phyloP scores from a whole-genome alignment of 2,888 invertebrate genomes.

The Ephialtes manifestator region DNA sequence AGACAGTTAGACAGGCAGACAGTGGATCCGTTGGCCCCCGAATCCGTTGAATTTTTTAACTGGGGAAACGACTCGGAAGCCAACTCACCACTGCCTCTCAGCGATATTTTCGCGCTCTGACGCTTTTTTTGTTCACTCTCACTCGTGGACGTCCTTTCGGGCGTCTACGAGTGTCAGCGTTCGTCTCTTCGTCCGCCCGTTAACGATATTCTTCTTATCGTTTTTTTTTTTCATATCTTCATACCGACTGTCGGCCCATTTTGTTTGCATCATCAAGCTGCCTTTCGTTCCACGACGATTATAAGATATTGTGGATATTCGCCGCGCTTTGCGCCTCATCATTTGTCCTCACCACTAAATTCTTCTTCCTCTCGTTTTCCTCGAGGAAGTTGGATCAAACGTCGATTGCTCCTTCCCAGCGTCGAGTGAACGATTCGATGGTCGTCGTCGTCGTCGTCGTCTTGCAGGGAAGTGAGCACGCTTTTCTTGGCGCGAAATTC shows the following conservation, averaged over 20 bases:
- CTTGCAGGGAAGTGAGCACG: constrained; percentile 28
- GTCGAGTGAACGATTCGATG: constrained; percentile 30
- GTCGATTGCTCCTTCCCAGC: constrained; percentile 42
- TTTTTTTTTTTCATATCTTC: neutral
- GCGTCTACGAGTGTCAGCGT: constrained; percentile 68
- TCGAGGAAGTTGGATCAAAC: constrained; percentile 4
- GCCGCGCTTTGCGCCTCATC: neutral
- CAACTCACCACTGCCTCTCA: constrained; percentile 60
- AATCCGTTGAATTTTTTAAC: constrained; percentile 52
- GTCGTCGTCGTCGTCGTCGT: constrained; percentile 30
- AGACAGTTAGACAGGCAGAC: constrained; percentile 1
- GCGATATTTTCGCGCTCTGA: constrained; percentile 18
- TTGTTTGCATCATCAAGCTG: neutral
- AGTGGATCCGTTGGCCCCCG: constrained; percentile 63
- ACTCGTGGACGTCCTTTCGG: constrained; percentile 69
- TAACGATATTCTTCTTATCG: neutral
- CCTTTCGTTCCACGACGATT: neutral
- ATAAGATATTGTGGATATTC: neutral
- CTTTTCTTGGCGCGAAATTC: too few relatives aligned
- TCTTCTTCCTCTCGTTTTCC: neutral
- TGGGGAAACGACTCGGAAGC: constrained; percentile 60
- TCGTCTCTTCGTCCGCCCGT: neutral
- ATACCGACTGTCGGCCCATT: neutral
- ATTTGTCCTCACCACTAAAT: neutral
- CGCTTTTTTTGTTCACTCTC: constrained; percentile 53